A percentile compares a stretch with the other conserved stretches of the same genome.
These are phyloP conservation scores for Drosophila albomicans DNA, from an alignment of 1,140 invertebrate species.

Conservation along the genomic window DNA sequence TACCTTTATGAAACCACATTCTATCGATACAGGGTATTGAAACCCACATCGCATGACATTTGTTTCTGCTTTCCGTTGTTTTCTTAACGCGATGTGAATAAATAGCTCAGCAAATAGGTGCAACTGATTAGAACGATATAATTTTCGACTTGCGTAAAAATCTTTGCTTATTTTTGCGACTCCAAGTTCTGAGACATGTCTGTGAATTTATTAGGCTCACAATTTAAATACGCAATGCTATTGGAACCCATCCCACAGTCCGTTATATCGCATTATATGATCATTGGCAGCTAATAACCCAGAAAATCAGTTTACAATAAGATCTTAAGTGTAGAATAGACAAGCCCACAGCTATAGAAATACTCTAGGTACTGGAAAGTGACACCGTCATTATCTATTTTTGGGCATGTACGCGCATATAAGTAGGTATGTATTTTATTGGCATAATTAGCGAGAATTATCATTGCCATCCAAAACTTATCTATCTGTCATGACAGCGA, in stretches of 20 bases:
- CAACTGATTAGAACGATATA: slow-evolving; percentile 60
- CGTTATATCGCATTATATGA: slow-evolving; percentile 7
- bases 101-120: slow-evolving; percentile 57
- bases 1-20: background rate
- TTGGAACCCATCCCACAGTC: slow-evolving; percentile 7
- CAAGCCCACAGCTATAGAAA: background rate
- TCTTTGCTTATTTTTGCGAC: slow-evolving; percentile 10
- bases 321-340: slow-evolving; percentile 3
- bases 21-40: background rate
- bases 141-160: slow-evolving; percentile 45
- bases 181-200: slow-evolving; percentile 6
- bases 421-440: slow-evolving; percentile 56
- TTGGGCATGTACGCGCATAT: slow-evolving; percentile 30
- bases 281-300: slow-evolving; percentile 32
- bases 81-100: slow-evolving; percentile 35
- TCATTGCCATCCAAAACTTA: slow-evolving; percentile 58
- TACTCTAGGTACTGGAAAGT: slow-evolving; percentile 11
- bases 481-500: slow-evolving; percentile 45
- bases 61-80: slow-evolving; percentile 24
- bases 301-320: slow-evolving; percentile 6
- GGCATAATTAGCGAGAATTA: slow-evolving; percentile 74
- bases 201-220: slow-evolving; percentile 42
- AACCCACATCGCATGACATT: slow-evolving; percentile 18
- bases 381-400: slow-evolving; percentile 67
- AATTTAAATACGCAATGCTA: slow-evolving; percentile 15